Percentiles rank a stretch among this genome's conserved stretches.
Conservation (phyloP, 1,140 invertebrate genomes). For the Reticulitermes speratus region DNA sequence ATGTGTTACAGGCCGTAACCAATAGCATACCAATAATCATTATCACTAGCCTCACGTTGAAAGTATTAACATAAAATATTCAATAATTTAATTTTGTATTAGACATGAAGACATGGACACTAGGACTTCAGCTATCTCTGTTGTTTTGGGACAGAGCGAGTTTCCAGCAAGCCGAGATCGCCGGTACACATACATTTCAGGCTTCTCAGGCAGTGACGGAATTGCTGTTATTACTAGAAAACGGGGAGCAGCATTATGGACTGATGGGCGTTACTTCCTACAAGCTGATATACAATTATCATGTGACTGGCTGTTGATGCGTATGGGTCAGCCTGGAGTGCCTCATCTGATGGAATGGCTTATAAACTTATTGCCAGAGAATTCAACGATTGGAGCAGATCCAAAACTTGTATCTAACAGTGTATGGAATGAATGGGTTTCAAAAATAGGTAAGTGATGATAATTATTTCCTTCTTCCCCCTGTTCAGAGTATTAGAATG, state of each 20-base stretch:
- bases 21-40: too few species aligned
- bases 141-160: constrained; percentile 54
- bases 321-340: constrained; percentile 54
- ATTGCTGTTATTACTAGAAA: constrained; percentile 72
- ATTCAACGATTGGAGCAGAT: constrained; percentile 77
- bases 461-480: too few species aligned
- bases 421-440: constrained; percentile 59
- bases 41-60: too few species aligned
- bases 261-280: constrained; percentile 80
- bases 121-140: neutral
- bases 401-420: constrained; percentile 66
- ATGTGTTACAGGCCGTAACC: too few species aligned
- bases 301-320: constrained; percentile 80
- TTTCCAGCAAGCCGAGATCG: constrained; percentile 71
- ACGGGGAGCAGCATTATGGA: constrained; percentile 79
- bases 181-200: constrained; percentile 77
- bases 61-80: too few species aligned
- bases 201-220: constrained; percentile 82
- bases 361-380: constrained; percentile 60
- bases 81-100: too few species aligned
- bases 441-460: constrained; percentile 53
- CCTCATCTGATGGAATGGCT: constrained; percentile 49
- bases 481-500: too few species aligned
- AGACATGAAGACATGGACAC: too few species aligned
- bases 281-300: constrained; percentile 69